These are phyloP conservation scores for Adineta ricciae DNA, from an alignment of 2,888 invertebrate genomes.

Conservation along the genomic window DNA sequence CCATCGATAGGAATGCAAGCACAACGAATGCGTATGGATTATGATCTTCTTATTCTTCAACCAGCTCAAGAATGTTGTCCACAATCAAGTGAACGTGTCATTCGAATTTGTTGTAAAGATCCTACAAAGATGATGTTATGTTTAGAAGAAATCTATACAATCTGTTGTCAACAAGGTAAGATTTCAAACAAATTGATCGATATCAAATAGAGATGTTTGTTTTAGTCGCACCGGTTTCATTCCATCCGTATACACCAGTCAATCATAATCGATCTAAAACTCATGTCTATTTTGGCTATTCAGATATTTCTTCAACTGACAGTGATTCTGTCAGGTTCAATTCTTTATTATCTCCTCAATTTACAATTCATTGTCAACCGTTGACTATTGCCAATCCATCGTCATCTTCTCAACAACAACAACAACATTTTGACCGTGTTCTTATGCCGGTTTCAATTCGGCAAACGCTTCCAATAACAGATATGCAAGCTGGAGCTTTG, in stretches of 20 bases:
- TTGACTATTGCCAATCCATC: background rate
- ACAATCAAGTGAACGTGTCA: conserved; percentile 7
- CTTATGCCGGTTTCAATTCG: background rate
- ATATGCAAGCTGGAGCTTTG: background rate
- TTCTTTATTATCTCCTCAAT: background rate
- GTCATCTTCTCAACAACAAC: background rate
- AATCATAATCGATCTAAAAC: background rate
- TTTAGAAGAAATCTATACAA: conserved; percentile 11
- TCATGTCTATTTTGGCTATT: background rate
- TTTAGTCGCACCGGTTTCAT: no score
- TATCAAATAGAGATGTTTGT: no score
- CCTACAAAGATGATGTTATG: background rate
- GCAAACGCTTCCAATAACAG: background rate
- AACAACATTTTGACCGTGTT: background rate
- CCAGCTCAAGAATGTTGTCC: conserved; percentile 11
- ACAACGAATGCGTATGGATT: background rate
- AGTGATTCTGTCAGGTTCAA: background rate
- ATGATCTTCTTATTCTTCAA: background rate
- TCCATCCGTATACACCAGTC: background rate
- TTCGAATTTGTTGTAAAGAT: background rate
- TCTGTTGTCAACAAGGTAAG: background rate
- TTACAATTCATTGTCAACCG: background rate
- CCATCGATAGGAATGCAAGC: background rate
- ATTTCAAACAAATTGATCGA: background rate
- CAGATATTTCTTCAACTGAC: background rate